phyloP scores from a whole-genome alignment of 2,113 vertebrate species.

The Indicator maculatus region DNA sequence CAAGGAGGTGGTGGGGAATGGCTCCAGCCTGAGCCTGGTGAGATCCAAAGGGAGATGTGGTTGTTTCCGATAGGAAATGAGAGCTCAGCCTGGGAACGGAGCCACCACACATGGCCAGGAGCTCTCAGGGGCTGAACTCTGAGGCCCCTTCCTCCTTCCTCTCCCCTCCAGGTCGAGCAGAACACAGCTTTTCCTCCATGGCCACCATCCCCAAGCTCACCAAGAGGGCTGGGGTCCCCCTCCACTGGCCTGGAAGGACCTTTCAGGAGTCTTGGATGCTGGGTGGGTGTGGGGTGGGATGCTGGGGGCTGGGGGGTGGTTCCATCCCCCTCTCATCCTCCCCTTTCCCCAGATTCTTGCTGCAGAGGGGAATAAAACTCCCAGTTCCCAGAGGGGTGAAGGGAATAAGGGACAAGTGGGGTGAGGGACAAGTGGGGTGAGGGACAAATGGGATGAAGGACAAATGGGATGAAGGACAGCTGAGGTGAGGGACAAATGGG shows the following conservation, averaged over 20 bases:
- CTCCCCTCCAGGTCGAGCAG: not conserved
- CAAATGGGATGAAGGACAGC: too few relatives aligned
- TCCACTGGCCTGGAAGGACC: rapidly evolving
- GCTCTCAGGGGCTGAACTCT: rapidly evolving
- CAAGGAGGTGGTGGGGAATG: too few relatives aligned
- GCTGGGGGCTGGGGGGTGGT: not conserved
- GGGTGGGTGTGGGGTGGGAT: rapidly evolving
- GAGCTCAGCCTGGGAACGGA: not conserved
- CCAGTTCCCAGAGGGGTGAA: rapidly evolving
- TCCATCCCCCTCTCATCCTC: not conserved
- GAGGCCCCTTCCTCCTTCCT: not conserved
- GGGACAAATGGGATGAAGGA: too few relatives aligned
- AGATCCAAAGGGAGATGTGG: not conserved
- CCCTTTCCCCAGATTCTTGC: not conserved
- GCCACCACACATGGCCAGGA: not conserved
- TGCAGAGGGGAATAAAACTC: not conserved
- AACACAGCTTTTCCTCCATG: not conserved
- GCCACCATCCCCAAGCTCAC: not conserved
- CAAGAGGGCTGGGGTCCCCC: not conserved
- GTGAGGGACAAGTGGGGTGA: not conserved
- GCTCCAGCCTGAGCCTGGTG: too few relatives aligned
- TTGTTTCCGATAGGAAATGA: not conserved
- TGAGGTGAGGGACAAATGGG: too few relatives aligned
- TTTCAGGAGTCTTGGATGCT: not conserved
- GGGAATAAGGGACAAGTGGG: not conserved